Conservation (phyloP, 2,113 vertebrate species). For the Vulpes lagopus region DNA sequence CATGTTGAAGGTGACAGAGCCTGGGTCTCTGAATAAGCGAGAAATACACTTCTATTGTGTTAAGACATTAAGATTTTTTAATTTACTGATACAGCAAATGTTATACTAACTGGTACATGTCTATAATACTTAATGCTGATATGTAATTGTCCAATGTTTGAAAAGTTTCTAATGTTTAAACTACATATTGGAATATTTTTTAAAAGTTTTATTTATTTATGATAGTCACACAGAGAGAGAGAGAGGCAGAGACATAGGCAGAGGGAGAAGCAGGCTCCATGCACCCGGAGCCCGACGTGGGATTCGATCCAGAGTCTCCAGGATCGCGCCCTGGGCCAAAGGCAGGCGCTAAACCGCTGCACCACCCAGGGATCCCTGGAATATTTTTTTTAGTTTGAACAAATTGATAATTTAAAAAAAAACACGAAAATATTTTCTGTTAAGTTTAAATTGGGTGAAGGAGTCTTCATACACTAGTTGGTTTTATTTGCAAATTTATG, state of each 20-base stretch:
- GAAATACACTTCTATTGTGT: conserved; percentile 19
- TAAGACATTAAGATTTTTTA: conserved; percentile 15
- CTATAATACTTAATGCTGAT: conserved; percentile 30
- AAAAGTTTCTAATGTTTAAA: neutral
- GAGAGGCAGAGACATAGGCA: too few relatives aligned
- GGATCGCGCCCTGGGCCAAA: too few relatives aligned
- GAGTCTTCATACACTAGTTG: neutral
- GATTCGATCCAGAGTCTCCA: too few relatives aligned
- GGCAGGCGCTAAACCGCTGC: too few relatives aligned
- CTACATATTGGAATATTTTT: neutral
- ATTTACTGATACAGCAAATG: neutral
- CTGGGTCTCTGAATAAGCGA: conserved; percentile 13
- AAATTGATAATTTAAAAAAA: neutral
- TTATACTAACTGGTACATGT: neutral
- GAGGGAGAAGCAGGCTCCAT: too few relatives aligned
- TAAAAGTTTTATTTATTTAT: too few relatives aligned
- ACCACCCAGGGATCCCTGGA: neutral
- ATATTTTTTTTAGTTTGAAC: neutral
- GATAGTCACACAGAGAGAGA: too few relatives aligned
- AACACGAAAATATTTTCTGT: neutral
- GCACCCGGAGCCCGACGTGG: too few relatives aligned
- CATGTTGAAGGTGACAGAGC: neutral
- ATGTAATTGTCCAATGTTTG: neutral
- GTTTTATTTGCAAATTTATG: conserved; percentile 58
- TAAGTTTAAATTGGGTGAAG: neutral